Evolutionary conservation across 2,888 invertebrate genomes (phyloP).

Genomic region (Bombyx huttoni): DNA sequence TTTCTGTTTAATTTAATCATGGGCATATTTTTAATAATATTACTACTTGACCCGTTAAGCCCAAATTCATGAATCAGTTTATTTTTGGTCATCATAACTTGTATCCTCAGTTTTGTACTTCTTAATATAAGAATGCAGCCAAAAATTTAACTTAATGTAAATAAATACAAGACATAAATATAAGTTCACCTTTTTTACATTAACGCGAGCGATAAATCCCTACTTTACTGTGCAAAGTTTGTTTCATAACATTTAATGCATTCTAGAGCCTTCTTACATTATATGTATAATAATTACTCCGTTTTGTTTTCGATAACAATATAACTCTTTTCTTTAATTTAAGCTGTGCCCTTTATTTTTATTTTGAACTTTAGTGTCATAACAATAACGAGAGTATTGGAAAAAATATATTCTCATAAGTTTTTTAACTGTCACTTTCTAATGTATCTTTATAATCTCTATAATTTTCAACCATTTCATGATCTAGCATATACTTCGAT

Average conservation of each 20-base stretch:
- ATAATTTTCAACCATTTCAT: neutral
- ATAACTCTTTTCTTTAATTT: neutral
- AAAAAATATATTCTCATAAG: conserved; percentile 8
- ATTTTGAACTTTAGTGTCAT: conserved; percentile 1
- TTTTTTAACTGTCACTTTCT: neutral
- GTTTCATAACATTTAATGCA: conserved; percentile 23
- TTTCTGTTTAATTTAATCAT: too few species aligned
- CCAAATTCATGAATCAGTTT: too few species aligned
- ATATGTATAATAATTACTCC: neutral
- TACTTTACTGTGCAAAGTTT: conserved; percentile 42
- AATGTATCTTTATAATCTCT: neutral
- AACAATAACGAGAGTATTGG: neutral
- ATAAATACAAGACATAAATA: conserved; percentile 58
- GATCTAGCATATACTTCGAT: conserved; percentile 5
- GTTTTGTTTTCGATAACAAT: neutral
- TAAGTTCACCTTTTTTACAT: conserved; percentile 56
- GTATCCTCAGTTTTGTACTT: too few species aligned
- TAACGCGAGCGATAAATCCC: conserved; percentile 46
- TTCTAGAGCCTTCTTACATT: conserved; percentile 6
- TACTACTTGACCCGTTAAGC: too few species aligned
- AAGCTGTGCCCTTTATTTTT: neutral
- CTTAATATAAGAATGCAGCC: conserved; percentile 40
- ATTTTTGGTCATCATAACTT: too few species aligned
- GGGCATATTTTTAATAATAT: too few species aligned
- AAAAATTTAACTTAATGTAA: conserved; percentile 10